These are phyloP conservation scores for Cheilosia vulpina DNA, from an alignment of 2,888 invertebrate genomes.

Conservation along the genomic window DNA sequence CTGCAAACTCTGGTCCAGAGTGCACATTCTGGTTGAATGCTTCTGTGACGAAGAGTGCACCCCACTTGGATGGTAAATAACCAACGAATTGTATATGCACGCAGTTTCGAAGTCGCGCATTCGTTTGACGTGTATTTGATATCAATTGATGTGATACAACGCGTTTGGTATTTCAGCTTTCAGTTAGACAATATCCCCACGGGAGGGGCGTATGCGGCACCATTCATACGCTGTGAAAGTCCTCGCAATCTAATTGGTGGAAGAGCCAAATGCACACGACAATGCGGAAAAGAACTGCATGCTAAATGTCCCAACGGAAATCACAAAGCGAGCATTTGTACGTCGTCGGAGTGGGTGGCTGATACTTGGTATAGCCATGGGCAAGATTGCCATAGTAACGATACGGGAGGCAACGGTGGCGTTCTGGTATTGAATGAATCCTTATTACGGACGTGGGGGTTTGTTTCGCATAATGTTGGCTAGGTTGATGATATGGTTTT, in stretches of 20 bases:
- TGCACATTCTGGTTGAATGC: conserved; percentile 42
- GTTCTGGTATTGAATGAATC: conserved; percentile 9
- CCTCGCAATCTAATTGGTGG: conserved; percentile 56
- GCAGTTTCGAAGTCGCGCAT: conserved; percentile 48
- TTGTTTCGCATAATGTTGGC: conserved; percentile 36
- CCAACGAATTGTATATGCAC: conserved; percentile 21
- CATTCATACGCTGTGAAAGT: conserved; percentile 17
- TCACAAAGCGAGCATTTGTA: conserved; percentile 55
- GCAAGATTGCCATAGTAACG: conserved; percentile 23
- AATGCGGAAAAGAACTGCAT: conserved; percentile 40
- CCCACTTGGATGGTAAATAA: conserved; percentile 41
- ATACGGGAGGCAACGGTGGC: not conserved
- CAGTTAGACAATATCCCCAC: conserved; percentile 32
- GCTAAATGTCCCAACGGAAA: conserved; percentile 67
- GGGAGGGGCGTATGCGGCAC: not conserved
- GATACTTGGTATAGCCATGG: not conserved
- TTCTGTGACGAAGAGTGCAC: conserved; percentile 13
- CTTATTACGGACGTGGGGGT: conserved; percentile 37
- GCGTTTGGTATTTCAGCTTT: conserved; percentile 35
- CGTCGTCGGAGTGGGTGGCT: not conserved
- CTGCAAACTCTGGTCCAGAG: conserved; percentile 33
- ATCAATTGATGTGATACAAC: conserved; percentile 62
- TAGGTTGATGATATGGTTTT: not conserved
- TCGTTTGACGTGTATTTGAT: conserved; percentile 54
- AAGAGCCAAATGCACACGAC: conserved; percentile 46